A percentile compares a stretch with the other conserved stretches of the same genome.
Conservation (phyloP, 1,140 invertebrate species). For the Octopus sinensis region DNA sequence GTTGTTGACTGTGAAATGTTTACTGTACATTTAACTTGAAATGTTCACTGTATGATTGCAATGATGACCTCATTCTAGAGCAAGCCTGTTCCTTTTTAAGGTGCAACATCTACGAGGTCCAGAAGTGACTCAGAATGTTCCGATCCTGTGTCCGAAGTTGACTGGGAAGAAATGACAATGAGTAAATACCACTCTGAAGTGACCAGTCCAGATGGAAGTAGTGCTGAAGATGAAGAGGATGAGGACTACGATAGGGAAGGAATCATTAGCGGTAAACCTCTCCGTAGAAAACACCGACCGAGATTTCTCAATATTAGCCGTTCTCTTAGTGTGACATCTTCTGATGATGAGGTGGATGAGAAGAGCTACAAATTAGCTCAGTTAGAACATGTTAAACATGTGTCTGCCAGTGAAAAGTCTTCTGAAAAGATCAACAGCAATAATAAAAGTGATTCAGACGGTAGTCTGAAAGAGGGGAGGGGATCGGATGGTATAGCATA, state of each 20-base stretch:
- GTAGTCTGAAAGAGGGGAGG: background rate
- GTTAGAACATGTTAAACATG: too few species aligned
- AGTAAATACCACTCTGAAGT: slow-evolving; percentile 32
- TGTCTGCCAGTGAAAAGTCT: background rate
- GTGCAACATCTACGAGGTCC: slow-evolving; percentile 22
- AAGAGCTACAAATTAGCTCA: background rate
- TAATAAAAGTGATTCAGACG: background rate
- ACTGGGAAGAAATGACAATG: slow-evolving; percentile 40
- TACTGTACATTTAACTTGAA: too few species aligned
- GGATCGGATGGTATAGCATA: too few species aligned
- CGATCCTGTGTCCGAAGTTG: slow-evolving; percentile 31
- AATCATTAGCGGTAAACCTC: slow-evolving; percentile 19
- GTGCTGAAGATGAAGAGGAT: slow-evolving; percentile 29
- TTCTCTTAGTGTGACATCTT: slow-evolving; percentile 47
- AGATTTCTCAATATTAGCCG: slow-evolving; percentile 45
- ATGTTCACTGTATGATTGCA: too few species aligned
- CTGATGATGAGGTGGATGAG: slow-evolving; percentile 42
- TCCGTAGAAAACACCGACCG: slow-evolving; percentile 44
- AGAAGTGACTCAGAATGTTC: slow-evolving; percentile 39
- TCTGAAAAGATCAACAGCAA: background rate
- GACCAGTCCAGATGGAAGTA: slow-evolving; percentile 39
- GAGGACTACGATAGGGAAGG: slow-evolving; percentile 14
- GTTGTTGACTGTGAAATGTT: too few species aligned
- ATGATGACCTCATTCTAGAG: too few species aligned
- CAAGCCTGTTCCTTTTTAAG: background rate